These are phyloP conservation scores for Cryptoprocta ferox DNA, from an alignment of 2,797 vertebrate species.

Conservation along the genomic window DNA sequence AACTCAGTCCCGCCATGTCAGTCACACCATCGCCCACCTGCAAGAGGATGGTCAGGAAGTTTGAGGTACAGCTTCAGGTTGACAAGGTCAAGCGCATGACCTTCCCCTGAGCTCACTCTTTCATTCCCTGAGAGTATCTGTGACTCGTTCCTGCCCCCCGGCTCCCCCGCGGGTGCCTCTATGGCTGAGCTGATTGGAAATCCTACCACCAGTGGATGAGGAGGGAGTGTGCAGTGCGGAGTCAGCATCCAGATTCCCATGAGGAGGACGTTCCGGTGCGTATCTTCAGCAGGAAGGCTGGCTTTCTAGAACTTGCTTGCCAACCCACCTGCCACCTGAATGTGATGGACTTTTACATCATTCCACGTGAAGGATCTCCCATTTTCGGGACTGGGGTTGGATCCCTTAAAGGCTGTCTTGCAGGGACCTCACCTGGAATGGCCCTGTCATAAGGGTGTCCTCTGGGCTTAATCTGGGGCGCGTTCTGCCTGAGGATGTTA, in stretches of 20 bases:
- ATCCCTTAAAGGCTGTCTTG: background rate
- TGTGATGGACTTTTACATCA: background rate
- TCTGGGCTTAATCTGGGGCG: fast-evolving
- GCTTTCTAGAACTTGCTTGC: background rate
- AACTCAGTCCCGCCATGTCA: background rate
- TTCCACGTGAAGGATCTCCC: background rate
- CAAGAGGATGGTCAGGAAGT: background rate
- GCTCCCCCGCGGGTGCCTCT: background rate
- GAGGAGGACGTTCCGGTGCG: background rate
- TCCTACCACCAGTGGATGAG: background rate
- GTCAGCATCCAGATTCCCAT: background rate
- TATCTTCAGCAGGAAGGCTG: background rate
- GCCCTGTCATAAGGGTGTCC: background rate
- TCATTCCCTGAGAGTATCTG: background rate
- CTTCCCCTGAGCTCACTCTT: background rate
- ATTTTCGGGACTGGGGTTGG: background rate
- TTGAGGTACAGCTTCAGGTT: background rate
- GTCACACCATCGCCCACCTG: background rate
- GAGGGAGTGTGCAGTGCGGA: fast-evolving
- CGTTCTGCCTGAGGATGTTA: background rate
- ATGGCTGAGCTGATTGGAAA: no score
- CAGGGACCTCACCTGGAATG: background rate
- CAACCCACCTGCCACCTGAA: background rate
- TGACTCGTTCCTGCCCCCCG: background rate
- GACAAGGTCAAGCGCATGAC: background rate